Base-by-base conservation (phyloP, 2,888 invertebrate genomes). In the Clunio marinus region DNA sequence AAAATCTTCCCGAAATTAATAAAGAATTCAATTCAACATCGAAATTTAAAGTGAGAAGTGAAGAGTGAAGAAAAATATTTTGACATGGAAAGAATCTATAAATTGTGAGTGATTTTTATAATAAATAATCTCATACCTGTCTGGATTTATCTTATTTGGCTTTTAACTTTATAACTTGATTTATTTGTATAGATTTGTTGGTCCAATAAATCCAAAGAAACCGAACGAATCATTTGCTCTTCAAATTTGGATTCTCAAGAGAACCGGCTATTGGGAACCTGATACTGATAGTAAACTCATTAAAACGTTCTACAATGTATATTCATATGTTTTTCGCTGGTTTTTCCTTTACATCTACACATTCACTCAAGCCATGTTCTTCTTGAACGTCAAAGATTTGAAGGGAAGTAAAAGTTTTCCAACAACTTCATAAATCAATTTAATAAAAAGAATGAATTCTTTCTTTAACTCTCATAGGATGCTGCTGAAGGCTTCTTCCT, bases 331-430 rank as follows among this genome's bases (percentile, higher is more conserved):
- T 35, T 57, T 17, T 58, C 68, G 68, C 10, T 17, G 58, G 13
- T 37, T 68, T 15, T 68, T 68, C 22, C 55, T 68, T 10, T 68
- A 58, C 27, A 15, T 68, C 1, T 68, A 68, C 28, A 58, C 68
- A 10, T 15, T 55, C 17, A 41, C 68, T 5, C 68, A 68, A 24
- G 58, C 58, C 8, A 13, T 68, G 35, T 68, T 27, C 17, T 68
- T 68, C 10, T 17, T 27, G 25, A 55, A 57, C 22, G 68, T 68
- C 10, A 37, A 51, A 20, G 41, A 68, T 27, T 24, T 68, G 15
- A 25, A n/a, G 57, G 68, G 57, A 24, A 68, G 2, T 15, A 45
- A 17, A 45, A 45, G 55, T 2, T 51, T 51, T 51, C 17, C 3
- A 51, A 3, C 51, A n/a, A 13, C 17, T 45, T 17, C 13, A 32